phyloP scores from a whole-genome alignment of 2,888 invertebrate genomes.

The Melanchra persicariae region DNA sequence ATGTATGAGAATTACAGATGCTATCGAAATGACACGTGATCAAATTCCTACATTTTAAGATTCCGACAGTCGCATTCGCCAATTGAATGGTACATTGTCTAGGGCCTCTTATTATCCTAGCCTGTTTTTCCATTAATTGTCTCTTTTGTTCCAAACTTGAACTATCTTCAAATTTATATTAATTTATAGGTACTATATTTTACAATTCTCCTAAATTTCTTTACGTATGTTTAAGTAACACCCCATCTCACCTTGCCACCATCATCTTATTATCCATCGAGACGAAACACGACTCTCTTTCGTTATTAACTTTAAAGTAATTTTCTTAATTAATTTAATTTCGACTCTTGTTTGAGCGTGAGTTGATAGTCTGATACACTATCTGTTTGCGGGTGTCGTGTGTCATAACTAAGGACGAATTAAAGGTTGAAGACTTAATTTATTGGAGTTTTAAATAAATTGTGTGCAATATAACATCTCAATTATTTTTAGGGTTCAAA shows the following conservation, averaged over 20 bases:
- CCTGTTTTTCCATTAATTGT: too few species aligned
- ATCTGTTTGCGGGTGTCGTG: constrained; percentile 30
- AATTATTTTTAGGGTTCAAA: too few species aligned
- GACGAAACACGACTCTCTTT: constrained; percentile 56
- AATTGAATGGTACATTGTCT: too few species aligned
- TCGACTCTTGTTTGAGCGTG: constrained; percentile 40
- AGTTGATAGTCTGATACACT: constrained; percentile 40
- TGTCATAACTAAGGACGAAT: constrained; percentile 28
- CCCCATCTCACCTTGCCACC: constrained; percentile 37
- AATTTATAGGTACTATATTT: too few species aligned
- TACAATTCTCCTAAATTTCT: neutral
- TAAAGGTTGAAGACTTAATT: constrained; percentile 23
- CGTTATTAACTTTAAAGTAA: constrained; percentile 59
- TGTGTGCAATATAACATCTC: neutral
- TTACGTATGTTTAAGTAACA: constrained; percentile 3
- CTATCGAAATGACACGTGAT: too few species aligned
- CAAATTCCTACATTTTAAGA: too few species aligned
- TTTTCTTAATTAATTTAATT: constrained; percentile 69
- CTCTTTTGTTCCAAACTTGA: neutral
- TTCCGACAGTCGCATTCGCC: too few species aligned
- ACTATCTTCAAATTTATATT: neutral
- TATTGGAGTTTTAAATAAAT: neutral
- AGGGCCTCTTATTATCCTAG: too few species aligned
- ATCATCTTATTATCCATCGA: constrained; percentile 41
- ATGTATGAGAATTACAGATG: too few species aligned